phyloP scores from a whole-genome alignment of 2,113 vertebrate genomes.

The Charadrius vociferus region DNA sequence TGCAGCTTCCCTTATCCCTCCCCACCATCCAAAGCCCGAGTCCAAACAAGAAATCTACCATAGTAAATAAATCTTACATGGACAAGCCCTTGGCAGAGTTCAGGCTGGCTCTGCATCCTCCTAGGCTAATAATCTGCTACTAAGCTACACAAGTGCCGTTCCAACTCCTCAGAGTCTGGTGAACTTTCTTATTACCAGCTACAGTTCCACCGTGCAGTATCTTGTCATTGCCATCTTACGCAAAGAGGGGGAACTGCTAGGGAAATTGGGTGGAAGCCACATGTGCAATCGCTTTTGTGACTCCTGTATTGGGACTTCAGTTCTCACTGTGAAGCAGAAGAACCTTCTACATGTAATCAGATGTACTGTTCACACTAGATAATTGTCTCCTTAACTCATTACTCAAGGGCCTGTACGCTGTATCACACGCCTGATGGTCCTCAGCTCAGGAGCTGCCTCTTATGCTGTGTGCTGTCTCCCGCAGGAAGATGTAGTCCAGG shows the following conservation, averaged over 20 bases:
- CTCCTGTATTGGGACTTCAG: background rate
- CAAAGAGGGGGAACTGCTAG: background rate
- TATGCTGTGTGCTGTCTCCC: background rate
- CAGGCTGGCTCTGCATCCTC: background rate
- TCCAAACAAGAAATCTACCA: background rate
- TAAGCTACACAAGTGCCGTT: background rate
- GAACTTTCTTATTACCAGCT: background rate
- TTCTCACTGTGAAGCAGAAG: background rate
- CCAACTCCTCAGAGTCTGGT: background rate
- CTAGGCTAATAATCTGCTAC: background rate
- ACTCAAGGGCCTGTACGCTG: background rate
- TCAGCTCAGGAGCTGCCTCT: background rate
- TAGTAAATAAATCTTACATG: background rate
- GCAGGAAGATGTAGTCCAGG: background rate
- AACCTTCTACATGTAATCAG: background rate
- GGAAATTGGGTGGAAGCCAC: background rate
- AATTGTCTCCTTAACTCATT: background rate
- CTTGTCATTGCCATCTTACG: background rate
- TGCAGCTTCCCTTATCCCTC: background rate
- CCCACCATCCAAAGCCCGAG: background rate
- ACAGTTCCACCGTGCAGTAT: background rate
- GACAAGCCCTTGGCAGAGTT: background rate
- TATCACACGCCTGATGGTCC: background rate
- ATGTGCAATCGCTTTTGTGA: background rate
- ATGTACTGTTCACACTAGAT: rapidly evolving